Percentiles rank a stretch among this genome's conserved stretches.
phyloP scores from a whole-genome alignment of 2,888 invertebrate genomes.

The Geophilus truncorum region DNA sequence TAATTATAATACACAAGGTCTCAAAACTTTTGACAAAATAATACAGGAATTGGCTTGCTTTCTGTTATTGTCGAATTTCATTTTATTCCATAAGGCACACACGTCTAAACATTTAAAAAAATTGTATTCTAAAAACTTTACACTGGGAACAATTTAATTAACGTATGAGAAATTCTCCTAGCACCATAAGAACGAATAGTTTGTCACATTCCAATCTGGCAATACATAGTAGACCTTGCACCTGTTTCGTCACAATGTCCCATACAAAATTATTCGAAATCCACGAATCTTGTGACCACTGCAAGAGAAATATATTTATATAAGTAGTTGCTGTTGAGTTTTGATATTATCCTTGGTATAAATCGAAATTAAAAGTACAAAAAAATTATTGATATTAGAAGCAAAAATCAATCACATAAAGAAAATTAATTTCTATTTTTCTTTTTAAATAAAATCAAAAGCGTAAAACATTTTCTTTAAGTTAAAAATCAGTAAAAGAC shows the following conservation, averaged over 20 bases:
- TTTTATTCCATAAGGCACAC: not conserved
- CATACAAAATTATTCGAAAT: not conserved
- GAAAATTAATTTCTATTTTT: not conserved
- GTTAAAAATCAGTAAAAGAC: not conserved
- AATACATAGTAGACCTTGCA: not conserved
- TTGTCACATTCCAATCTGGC: not conserved
- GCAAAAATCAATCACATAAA: not conserved
- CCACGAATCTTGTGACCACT: not conserved
- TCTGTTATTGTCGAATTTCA: not conserved
- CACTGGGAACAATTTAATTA: not conserved
- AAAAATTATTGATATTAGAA: not conserved
- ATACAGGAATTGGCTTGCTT: not conserved
- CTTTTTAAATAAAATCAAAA: not conserved
- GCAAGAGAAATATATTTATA: slow-evolving; percentile 3
- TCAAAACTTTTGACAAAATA: not conserved
- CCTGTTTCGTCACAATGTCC: not conserved
- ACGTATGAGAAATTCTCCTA: not conserved
- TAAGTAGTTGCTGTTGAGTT: not conserved
- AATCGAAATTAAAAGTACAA: slow-evolving; percentile 14
- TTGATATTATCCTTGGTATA: not conserved
- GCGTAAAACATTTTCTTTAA: not conserved
- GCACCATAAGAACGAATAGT: not conserved
- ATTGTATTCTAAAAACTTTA: not conserved
- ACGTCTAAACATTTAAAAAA: slow-evolving; percentile 1
- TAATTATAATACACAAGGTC: slow-evolving; percentile 14